Conservation (phyloP, 2,113 vertebrate species). For the Pycnonotus jocosus region DNA sequence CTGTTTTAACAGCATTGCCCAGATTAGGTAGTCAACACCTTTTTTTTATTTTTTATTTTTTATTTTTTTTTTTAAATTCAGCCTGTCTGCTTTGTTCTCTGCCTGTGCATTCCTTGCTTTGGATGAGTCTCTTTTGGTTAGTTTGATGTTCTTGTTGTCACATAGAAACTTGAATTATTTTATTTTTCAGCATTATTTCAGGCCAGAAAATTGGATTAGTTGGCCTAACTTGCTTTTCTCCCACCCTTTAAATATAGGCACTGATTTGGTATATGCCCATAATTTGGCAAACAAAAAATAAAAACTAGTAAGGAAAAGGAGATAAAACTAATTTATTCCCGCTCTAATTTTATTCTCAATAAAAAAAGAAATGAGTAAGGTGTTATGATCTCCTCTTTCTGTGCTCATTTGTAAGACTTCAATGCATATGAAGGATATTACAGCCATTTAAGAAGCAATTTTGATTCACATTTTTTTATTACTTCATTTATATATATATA, state of each 20-base stretch:
- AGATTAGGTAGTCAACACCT: not conserved
- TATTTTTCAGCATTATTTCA: not conserved
- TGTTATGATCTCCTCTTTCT: not conserved
- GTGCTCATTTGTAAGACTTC: not conserved
- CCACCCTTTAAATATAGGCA: not conserved
- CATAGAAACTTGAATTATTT: not conserved
- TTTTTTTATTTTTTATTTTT: not conserved
- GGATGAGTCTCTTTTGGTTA: not conserved
- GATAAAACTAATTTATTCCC: not conserved
- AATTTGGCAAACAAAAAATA: not conserved
- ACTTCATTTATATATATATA: not conserved
- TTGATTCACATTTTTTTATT: not conserved
- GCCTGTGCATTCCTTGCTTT: not conserved
- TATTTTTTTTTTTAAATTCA: not conserved
- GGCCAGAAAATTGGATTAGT: not conserved
- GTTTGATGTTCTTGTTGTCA: not conserved
- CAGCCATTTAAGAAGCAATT: not conserved
- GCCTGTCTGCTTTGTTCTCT: not conserved
- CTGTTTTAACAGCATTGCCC: not conserved
- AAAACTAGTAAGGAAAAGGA: not conserved
- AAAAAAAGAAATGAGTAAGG: not conserved
- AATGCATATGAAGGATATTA: not conserved
- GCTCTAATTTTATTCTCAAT: not conserved
- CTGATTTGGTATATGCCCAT: not conserved
- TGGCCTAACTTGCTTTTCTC: not conserved